These are phyloP conservation scores for Pachymerium ferrugineum DNA, from an alignment of 2,888 invertebrate genomes.

Conservation along the genomic window DNA sequence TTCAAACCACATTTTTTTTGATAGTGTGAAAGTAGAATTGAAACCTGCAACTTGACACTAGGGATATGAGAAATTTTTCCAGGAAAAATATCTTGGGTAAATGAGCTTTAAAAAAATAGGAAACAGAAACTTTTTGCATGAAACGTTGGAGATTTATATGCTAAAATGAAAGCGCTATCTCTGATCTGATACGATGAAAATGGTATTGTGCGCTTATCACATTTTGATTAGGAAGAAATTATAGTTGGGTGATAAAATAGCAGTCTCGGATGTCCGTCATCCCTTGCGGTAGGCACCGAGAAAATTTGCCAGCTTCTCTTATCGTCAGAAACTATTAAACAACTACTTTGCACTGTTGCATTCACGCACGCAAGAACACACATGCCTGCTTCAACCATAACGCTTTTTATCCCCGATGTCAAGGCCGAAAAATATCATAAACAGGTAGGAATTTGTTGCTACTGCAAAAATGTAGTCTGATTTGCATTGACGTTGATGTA, in stretches of 20 bases:
- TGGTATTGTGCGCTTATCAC: background rate
- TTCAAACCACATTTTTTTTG: too few species aligned
- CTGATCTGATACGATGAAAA: background rate
- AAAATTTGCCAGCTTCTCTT: background rate
- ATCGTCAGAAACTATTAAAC: background rate
- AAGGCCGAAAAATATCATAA: background rate
- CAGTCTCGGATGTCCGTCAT: background rate
- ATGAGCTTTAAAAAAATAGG: too few species aligned
- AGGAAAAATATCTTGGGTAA: too few species aligned
- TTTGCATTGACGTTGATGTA: too few species aligned
- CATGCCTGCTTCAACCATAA: background rate
- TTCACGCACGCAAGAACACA: background rate
- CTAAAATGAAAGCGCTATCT: background rate
- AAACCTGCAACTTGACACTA: too few species aligned
- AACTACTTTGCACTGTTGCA: background rate
- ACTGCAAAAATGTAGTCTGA: too few species aligned
- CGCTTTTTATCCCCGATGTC: background rate
- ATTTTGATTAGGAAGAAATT: background rate
- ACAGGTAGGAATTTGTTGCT: too few species aligned
- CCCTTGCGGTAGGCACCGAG: background rate
- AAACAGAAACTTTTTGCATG: too few species aligned
- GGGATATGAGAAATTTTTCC: too few species aligned
- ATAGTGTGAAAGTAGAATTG: too few species aligned
- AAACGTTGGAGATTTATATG: background rate
- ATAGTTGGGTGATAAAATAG: background rate